Percentiles rank a stretch among this genome's conserved stretches.
Conservation (phyloP, 2,113 vertebrate genomes). For the Laticauda laticaudata region DNA sequence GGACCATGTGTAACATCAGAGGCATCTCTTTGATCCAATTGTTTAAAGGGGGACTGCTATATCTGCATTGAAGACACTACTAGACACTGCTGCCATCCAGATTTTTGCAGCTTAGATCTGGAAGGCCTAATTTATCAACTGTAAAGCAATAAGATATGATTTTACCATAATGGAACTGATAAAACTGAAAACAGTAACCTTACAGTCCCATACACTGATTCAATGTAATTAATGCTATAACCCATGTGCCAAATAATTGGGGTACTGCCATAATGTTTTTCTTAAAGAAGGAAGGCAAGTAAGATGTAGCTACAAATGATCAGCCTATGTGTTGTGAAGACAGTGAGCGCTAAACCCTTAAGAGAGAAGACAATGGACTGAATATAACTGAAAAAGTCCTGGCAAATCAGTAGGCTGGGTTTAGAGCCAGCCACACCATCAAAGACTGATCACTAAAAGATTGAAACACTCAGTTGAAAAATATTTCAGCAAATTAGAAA, state of each 20-base stretch:
- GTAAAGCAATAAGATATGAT: neutral
- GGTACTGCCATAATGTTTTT: neutral
- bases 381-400: neutral
- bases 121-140: neutral
- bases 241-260: neutral
- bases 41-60: neutral
- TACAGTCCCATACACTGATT: neutral
- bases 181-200: neutral
- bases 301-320: neutral
- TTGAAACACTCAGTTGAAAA: neutral
- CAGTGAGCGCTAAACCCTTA: neutral
- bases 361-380: neutral
- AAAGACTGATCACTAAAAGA: neutral
- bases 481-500: neutral
- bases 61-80: neutral
- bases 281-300: neutral
- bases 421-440: neutral
- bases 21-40: neutral
- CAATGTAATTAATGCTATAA: too few relatives aligned
- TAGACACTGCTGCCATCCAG: neutral
- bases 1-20: neutral
- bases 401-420: neutral
- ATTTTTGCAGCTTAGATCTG: neutral
- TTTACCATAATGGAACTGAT: neutral
- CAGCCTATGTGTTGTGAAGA: neutral